phyloP scores from a whole-genome alignment of 2,113 vertebrate species.

The Tachysurus fulvidraco region DNA sequence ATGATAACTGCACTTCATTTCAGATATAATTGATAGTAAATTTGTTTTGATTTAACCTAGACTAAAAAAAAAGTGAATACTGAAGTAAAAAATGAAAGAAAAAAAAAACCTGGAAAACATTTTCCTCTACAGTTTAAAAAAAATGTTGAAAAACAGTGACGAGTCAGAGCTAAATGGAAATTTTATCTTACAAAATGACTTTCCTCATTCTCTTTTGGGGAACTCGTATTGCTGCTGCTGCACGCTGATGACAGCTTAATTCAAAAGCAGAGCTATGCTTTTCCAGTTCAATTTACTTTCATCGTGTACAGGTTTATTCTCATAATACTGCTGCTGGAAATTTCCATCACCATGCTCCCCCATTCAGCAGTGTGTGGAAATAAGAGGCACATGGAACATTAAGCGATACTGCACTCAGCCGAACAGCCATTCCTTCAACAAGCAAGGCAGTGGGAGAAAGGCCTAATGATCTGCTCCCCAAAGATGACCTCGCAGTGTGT shows the following conservation, averaged over 20 bases:
- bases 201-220: constrained; percentile 33
- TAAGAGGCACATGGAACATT: constrained; percentile 53
- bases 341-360: constrained; percentile 38
- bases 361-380: constrained; percentile 51
- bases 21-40: neutral
- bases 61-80: neutral
- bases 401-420: constrained; percentile 48
- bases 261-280: constrained; percentile 29
- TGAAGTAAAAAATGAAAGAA: neutral
- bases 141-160: neutral
- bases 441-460: constrained; percentile 32
- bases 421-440: constrained; percentile 43
- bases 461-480: constrained; percentile 52
- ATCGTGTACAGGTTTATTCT: constrained; percentile 50
- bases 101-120: neutral
- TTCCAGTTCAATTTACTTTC: constrained; percentile 48
- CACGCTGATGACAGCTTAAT: constrained; percentile 31
- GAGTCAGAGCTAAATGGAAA: neutral
- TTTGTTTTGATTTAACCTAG: neutral
- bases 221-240: constrained; percentile 26
- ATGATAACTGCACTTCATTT: neutral
- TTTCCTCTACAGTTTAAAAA: neutral
- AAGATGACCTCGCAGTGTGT: constrained; percentile 44
- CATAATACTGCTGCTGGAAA: constrained; percentile 38
- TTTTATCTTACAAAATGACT: constrained; percentile 10